Evolutionary conservation across 1,140 invertebrate genomes (phyloP).

Genomic region (Acyrthosiphon pisum): DNA sequence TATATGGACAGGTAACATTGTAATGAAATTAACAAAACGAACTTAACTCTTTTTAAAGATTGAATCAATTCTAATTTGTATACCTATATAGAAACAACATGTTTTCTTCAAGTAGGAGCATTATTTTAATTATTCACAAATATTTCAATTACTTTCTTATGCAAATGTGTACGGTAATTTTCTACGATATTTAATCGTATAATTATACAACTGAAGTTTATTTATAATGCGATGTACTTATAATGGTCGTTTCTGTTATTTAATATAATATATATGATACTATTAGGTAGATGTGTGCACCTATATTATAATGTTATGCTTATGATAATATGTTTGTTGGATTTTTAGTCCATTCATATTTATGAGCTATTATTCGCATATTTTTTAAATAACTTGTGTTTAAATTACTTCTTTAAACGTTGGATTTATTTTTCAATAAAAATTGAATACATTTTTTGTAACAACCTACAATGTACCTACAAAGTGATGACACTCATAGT

Average conservation of each 20-base stretch:
- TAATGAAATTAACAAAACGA: neutral
- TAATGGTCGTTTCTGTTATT: neutral
- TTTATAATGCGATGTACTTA: neutral
- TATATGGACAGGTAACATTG: neutral
- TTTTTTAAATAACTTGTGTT: neutral
- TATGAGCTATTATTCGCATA: neutral
- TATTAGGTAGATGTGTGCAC: neutral
- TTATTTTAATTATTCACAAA: constrained; percentile 10
- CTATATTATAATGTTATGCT: neutral
- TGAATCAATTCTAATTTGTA: neutral
- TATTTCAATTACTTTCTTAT: constrained; percentile 3
- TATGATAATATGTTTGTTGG: neutral
- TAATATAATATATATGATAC: neutral
- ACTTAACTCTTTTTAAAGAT: neutral
- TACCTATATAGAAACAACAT: neutral
- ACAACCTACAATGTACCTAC: neutral
- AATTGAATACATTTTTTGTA: neutral
- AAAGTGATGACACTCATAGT: neutral
- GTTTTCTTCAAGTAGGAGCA: neutral
- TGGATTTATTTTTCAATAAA: neutral
- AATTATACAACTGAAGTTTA: neutral
- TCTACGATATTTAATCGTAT: neutral
- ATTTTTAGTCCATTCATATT: neutral
- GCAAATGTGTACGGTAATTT: neutral
- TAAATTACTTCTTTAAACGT: neutral